These are phyloP conservation scores for Neotoma lepida DNA, from an alignment of 2,113 vertebrate species.

Conservation along the genomic window DNA sequence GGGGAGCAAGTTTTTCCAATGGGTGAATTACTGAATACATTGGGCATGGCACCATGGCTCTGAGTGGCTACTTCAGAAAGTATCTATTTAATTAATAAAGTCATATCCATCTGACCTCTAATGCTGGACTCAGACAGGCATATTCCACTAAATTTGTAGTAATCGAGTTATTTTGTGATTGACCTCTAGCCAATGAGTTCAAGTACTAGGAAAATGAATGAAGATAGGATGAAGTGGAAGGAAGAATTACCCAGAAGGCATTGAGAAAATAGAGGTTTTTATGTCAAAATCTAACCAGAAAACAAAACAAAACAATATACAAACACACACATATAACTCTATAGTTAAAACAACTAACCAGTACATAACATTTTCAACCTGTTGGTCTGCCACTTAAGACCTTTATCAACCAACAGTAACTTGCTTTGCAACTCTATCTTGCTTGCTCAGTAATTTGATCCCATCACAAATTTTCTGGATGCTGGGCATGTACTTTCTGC, in stretches of 20 bases:
- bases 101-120: background rate
- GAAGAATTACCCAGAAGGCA: background rate
- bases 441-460: background rate
- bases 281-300: conserved; percentile 10
- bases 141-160: background rate
- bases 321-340: background rate
- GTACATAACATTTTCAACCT: background rate
- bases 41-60: too few species aligned
- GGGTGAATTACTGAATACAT: background rate
- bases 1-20: background rate
- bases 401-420: background rate
- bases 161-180: conserved; percentile 33
- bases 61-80: background rate
- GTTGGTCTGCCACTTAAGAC: background rate
- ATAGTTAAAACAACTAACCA: background rate
- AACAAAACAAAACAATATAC: background rate
- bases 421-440: background rate
- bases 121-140: background rate
- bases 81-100: background rate
- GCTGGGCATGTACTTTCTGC: background rate
- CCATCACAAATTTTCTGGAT: background rate
- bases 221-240: background rate
- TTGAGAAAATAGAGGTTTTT: conserved; percentile 5
- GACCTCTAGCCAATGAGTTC: background rate
- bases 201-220: conserved; percentile 33